Evolutionary conservation across 2,113 vertebrate genomes (phyloP).

Genomic region (Melanerpes aurifrons): DNA sequence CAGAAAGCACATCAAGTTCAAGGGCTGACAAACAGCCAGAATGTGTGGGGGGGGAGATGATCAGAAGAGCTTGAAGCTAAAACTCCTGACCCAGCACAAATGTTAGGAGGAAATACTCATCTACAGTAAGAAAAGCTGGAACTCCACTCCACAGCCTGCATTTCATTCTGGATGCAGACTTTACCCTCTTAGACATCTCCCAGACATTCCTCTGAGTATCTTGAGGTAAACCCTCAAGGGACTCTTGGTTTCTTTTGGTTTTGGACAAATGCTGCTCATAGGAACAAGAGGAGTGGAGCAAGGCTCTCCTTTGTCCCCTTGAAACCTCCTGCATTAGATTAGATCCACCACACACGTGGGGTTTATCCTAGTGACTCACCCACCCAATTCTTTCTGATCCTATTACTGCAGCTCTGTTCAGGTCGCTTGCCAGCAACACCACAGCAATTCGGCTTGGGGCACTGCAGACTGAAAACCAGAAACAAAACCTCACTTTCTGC

Average conservation of each 20-base stretch:
- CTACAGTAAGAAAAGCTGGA: neutral
- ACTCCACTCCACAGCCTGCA: accelerated
- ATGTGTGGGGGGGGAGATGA: accelerated
- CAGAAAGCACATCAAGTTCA: neutral
- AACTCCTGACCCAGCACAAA: neutral
- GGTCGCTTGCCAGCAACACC: neutral
- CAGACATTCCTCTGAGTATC: neutral
- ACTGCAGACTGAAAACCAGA: neutral
- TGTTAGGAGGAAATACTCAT: neutral
- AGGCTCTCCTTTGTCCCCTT: neutral
- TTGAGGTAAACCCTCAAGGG: no score
- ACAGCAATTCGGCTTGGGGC: neutral
- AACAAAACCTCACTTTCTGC: neutral
- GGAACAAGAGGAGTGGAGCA: neutral
- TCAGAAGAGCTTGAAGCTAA: neutral
- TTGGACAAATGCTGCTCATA: neutral
- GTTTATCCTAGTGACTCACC: constrained; percentile 44
- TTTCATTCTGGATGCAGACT: neutral
- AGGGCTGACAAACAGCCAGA: neutral
- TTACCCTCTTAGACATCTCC: neutral
- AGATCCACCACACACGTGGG: neutral
- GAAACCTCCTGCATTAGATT: neutral
- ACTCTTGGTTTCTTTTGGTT: neutral
- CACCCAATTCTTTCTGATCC: constrained; percentile 52
- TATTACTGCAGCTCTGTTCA: constrained; percentile 14